These are phyloP conservation scores for Thalassophryne amazonica DNA, from an alignment of 2,797 vertebrate species.

Conservation along the genomic window DNA sequence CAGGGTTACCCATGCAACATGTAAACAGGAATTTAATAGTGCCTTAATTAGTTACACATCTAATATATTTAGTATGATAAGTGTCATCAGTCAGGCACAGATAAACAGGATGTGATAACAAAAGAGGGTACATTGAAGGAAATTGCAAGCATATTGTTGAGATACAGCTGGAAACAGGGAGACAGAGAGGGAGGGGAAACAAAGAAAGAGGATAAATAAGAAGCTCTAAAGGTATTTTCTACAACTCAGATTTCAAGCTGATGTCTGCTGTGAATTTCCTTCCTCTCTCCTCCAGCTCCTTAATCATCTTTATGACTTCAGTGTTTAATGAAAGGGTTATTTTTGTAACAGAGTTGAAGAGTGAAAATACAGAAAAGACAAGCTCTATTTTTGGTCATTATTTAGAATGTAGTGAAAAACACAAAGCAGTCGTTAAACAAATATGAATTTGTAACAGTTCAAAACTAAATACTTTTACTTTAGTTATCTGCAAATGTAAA, in stretches of 20 bases:
- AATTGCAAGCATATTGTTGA: constrained; percentile 40
- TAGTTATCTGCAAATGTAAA: too few species aligned
- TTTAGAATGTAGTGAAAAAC: constrained; percentile 5
- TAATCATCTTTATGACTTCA: constrained; percentile 1
- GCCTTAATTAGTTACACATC: constrained; percentile 45
- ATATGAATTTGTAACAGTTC: constrained; percentile 17
- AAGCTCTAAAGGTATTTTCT: constrained; percentile 13
- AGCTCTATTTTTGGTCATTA: constrained; percentile 2
- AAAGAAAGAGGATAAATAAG: constrained; percentile 29
- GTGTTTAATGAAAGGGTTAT: constrained; percentile 3
- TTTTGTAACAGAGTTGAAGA: constrained; percentile 10
- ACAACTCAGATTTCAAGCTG: constrained; percentile 10
- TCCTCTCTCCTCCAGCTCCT: constrained; percentile 2
- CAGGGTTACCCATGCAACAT: too few species aligned
- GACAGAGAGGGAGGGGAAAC: too few species aligned
- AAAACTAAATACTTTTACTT: constrained; percentile 13
- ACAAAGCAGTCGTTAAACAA: constrained; percentile 9
- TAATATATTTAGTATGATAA: constrained; percentile 57
- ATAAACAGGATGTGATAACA: constrained; percentile 65
- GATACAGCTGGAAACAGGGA: constrained; percentile 33
- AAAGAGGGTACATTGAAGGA: neutral
- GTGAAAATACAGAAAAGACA: constrained; percentile 21
- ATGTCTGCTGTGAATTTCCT: constrained; percentile 14
- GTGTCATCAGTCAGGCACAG: constrained; percentile 50
- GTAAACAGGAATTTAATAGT: constrained; percentile 47